A percentile compares a stretch with the other conserved stretches of the same genome.
These are phyloP conservation scores for Hermaeophaga mercurialis DNA, from an alignment of 2,888 invertebrate species.

Conservation along the genomic window DNA sequence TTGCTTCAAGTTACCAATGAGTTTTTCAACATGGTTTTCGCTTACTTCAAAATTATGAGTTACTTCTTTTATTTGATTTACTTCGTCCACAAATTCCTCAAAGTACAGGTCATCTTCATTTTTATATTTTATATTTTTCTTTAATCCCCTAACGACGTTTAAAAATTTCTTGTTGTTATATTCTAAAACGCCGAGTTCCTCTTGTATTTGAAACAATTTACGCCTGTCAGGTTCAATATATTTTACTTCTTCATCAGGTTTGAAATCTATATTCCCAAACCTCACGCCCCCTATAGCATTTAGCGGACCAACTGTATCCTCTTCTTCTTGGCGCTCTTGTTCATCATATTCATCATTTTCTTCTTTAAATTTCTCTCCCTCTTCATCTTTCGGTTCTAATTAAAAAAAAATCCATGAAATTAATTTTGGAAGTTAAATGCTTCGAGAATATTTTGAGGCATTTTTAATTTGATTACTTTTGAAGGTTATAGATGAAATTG, in stretches of 20 bases:
- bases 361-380: background rate
- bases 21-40: background rate
- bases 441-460: too few species aligned
- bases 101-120: background rate
- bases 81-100: conserved; percentile 1
- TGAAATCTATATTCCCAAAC: background rate
- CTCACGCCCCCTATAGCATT: background rate
- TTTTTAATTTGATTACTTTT: too few species aligned
- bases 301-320: background rate
- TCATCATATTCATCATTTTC: background rate
- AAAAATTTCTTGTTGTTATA: conserved; percentile 1
- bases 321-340: background rate
- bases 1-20: conserved; percentile 1
- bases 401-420: too few species aligned
- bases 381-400: too few species aligned
- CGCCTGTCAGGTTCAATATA: background rate
- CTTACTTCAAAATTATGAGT: background rate
- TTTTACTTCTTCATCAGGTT: background rate
- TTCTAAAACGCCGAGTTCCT: background rate
- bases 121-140: background rate
- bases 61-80: background rate
- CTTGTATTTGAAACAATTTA: conserved; percentile 2
- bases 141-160: background rate
- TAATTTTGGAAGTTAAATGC: too few species aligned
- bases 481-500: too few species aligned